Conservation (phyloP, 92 coral and sea anemone genomes). For the Heliopora coerulea region DNA sequence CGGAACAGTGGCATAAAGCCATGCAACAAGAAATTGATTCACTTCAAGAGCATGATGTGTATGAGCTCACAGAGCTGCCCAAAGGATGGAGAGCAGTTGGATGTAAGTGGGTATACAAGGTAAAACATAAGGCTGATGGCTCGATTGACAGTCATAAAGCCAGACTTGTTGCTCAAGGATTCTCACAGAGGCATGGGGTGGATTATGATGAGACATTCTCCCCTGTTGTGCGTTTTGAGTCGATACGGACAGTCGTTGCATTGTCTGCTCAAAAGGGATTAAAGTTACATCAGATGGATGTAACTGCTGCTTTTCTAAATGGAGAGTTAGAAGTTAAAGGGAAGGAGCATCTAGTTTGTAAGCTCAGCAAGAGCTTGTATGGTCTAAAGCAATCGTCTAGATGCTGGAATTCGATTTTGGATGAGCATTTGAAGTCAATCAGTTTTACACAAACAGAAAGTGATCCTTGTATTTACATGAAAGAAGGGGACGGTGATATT, state of each 20-base stretch:
- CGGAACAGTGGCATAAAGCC: constrained; percentile 45
- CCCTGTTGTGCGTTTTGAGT: constrained; percentile 57
- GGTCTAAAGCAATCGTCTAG: constrained; percentile 59
- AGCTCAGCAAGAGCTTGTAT: constrained; percentile 39
- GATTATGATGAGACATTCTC: constrained; percentile 59
- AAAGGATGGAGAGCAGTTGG: constrained; percentile 54
- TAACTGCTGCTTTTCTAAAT: constrained; percentile 55
- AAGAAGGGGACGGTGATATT: constrained; percentile 44
- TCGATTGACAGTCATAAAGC: constrained; percentile 20
- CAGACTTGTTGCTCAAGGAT: constrained; percentile 54
- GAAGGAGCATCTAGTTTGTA: constrained; percentile 42
- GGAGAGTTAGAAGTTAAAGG: constrained; percentile 50
- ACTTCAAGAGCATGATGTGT: constrained; percentile 42
- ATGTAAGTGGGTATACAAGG: constrained; percentile 53
- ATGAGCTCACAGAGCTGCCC: constrained; percentile 58
- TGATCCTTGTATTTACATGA: constrained; percentile 54
- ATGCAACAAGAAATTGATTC: constrained; percentile 54
- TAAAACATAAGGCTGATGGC: constrained; percentile 21
- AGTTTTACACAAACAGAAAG: constrained; percentile 47
- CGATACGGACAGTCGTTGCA: constrained; percentile 53
- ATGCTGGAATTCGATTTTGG: constrained; percentile 58
- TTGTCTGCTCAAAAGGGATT: constrained; percentile 50
- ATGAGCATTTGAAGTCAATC: constrained; percentile 38
- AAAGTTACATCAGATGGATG: constrained; percentile 59
- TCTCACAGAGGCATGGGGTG: constrained; percentile 38